Percentiles rank a stretch among this genome's conserved stretches.
Evolutionary conservation across 1,140 invertebrate species (phyloP).

Genomic region (Dinoponera quadriceps): DNA sequence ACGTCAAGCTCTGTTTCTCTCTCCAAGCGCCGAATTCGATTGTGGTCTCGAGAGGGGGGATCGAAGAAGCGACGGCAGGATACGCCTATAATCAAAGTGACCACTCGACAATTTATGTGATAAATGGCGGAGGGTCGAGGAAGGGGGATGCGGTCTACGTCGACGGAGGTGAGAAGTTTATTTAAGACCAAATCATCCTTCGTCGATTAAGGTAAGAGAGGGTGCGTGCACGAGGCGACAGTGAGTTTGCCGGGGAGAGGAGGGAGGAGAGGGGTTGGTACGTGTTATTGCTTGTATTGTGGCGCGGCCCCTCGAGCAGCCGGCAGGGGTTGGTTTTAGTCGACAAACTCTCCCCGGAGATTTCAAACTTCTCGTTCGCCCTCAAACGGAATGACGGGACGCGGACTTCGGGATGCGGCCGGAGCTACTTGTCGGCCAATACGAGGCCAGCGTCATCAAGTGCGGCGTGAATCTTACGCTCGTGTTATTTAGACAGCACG

Average conservation of each 20-base stretch:
- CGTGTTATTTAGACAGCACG: background rate
- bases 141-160: constrained; percentile 66
- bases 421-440: constrained; percentile 71
- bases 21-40: constrained; percentile 57
- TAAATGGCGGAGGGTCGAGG: constrained; percentile 66
- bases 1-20: background rate
- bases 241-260: constrained; percentile 51
- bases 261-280: constrained; percentile 67
- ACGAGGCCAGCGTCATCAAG: constrained; percentile 23
- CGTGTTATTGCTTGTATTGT: constrained; percentile 85
- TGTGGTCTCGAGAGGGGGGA: constrained; percentile 20
- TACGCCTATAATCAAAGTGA: constrained; percentile 77
- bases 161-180: constrained; percentile 80
- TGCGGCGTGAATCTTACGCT: background rate
- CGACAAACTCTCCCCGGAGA: constrained; percentile 75
- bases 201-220: constrained; percentile 82
- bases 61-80: constrained; percentile 18
- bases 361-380: constrained; percentile 69
- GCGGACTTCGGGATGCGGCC: constrained; percentile 39
- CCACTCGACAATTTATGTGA: constrained; percentile 78
- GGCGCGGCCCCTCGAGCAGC: constrained; percentile 76
- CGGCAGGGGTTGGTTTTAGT: constrained; percentile 79
- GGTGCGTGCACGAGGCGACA: constrained; percentile 68
- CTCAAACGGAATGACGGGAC: constrained; percentile 67
- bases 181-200: constrained; percentile 82